A percentile compares a stretch with the other conserved stretches of the same genome.
Conservation (phyloP, 2,888 invertebrate genomes). For the Halictus ligatus region DNA sequence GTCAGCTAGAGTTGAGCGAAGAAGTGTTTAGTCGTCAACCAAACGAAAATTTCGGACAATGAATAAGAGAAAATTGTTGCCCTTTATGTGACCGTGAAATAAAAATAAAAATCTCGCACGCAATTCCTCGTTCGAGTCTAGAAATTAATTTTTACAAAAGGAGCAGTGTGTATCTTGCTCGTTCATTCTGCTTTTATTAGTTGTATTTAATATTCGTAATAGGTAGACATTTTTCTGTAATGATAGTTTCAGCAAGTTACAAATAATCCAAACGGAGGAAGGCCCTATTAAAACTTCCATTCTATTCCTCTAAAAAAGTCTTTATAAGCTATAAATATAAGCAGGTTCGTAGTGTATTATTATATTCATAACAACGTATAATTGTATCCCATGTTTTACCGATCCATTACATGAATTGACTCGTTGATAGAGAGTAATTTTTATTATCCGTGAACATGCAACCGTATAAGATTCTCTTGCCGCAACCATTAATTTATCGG, state of each 20-base stretch:
- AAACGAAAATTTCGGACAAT: no score
- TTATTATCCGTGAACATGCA: background rate
- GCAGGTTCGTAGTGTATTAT: background rate
- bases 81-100: no score
- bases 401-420: background rate
- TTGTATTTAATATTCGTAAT: background rate
- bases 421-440: background rate
- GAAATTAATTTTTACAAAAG: no score
- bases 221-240: background rate
- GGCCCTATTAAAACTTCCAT: background rate
- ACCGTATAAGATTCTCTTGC: background rate
- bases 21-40: no score
- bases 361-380: slow-evolving; percentile 1
- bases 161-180: no score
- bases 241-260: background rate
- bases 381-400: background rate
- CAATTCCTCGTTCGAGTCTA: no score
- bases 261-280: background rate
- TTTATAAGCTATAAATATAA: slow-evolving; percentile 1
- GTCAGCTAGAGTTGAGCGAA: no score
- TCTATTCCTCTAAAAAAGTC: background rate
- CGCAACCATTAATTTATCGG: background rate
- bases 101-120: no score
- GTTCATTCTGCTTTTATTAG: background rate
- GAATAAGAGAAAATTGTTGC: no score